phyloP scores from a whole-genome alignment of 1,140 invertebrate species.

The Papilio glaucus region DNA sequence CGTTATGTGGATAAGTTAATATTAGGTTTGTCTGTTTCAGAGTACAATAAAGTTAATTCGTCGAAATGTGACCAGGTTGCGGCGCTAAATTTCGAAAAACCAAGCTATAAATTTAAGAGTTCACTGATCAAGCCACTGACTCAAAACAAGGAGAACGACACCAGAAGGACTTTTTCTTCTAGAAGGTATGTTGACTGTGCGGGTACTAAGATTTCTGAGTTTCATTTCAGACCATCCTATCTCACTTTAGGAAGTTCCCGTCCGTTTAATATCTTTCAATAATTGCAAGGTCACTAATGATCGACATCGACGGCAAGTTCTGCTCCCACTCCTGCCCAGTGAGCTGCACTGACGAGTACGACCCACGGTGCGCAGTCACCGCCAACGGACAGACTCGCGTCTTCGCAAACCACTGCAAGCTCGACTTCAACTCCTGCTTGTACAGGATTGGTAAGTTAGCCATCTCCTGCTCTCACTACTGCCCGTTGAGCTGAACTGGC shows the following conservation, averaged over 20 bases:
- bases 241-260: too few species aligned
- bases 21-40: slow-evolving; percentile 46
- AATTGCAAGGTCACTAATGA: slow-evolving; percentile 52
- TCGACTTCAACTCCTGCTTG: slow-evolving; percentile 63
- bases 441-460: slow-evolving; percentile 50
- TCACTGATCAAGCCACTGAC: neutral
- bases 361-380: slow-evolving; percentile 62
- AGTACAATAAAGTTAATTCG: slow-evolving; percentile 48
- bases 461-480: too few species aligned
- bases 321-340: slow-evolving; percentile 61
- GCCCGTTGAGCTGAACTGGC: too few species aligned
- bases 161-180: slow-evolving; percentile 51
- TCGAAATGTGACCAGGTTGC: slow-evolving; percentile 50
- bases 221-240: too few species aligned
- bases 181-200: slow-evolving; percentile 66
- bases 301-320: slow-evolving; percentile 48
- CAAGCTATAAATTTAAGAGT: slow-evolving; percentile 32
- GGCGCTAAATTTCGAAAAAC: slow-evolving; percentile 39
- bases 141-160: slow-evolving; percentile 40
- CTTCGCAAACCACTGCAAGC: slow-evolving; percentile 68
- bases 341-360: slow-evolving; percentile 60
- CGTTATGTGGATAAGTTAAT: neutral
- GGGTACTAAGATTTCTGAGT: too few species aligned
- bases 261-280: too few species aligned
- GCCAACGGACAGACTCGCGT: slow-evolving; percentile 48